phyloP scores from a whole-genome alignment of 2,797 vertebrate genomes.

The Lacerta agilis region DNA sequence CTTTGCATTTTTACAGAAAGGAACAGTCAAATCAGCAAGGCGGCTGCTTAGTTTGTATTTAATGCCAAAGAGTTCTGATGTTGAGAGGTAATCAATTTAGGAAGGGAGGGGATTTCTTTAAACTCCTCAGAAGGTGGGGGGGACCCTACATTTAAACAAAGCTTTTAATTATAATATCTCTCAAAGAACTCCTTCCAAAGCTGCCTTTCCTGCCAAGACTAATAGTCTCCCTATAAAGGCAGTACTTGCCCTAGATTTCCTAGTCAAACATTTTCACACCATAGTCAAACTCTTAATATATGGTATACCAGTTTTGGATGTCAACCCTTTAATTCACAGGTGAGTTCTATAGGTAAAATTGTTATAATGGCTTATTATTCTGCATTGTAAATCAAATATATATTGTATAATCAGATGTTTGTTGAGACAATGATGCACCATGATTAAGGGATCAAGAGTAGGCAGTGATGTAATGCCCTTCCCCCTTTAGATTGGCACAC shows the following conservation, averaged over 20 bases:
- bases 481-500: not conserved
- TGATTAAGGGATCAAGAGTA: not conserved
- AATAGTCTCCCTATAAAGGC: slow-evolving; percentile 63
- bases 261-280: slow-evolving; percentile 66
- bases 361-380: not conserved
- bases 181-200: slow-evolving; percentile 62
- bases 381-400: not conserved
- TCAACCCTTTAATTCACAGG: slow-evolving; percentile 33
- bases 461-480: not conserved
- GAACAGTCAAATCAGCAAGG: slow-evolving; percentile 65
- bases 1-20: slow-evolving; percentile 71
- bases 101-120: slow-evolving; percentile 68
- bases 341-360: not conserved
- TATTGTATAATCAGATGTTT: not conserved
- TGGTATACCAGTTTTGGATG: slow-evolving; percentile 36
- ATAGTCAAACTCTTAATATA: slow-evolving; percentile 63
- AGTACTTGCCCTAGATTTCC: slow-evolving; percentile 75
- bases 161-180: slow-evolving; percentile 71
- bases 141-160: slow-evolving; percentile 57
- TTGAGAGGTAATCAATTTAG: slow-evolving; percentile 70
- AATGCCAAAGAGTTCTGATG: slow-evolving; percentile 48
- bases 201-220: slow-evolving; percentile 66
- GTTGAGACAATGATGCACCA: not conserved
- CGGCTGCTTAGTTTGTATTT: slow-evolving; percentile 42
- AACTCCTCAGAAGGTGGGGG: slow-evolving; percentile 66